Conservation (phyloP, 2,888 invertebrate species). For the Stictocephala bisonia region DNA sequence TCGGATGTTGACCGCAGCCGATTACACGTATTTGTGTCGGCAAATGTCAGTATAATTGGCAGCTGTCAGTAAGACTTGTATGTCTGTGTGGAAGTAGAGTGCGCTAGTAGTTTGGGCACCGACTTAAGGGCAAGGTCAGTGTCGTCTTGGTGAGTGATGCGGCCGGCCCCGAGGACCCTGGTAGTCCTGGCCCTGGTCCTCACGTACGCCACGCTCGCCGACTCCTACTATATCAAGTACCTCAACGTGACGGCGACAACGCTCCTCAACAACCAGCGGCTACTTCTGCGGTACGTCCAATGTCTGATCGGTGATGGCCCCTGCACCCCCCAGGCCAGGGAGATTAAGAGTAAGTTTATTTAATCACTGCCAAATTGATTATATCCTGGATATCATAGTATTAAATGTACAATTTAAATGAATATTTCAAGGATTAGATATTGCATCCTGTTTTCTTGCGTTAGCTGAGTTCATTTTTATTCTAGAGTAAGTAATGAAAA, state of each 20-base stretch:
- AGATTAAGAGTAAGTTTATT: slow-evolving; percentile 42
- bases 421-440: background rate
- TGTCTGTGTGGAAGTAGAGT: no score
- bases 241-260: slow-evolving; percentile 35
- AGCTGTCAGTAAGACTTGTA: no score
- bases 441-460: no score
- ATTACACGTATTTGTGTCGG: no score
- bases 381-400: background rate
- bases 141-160: background rate
- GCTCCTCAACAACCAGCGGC: slow-evolving; percentile 39
- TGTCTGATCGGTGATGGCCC: slow-evolving; percentile 42
- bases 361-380: background rate
- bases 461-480: no score
- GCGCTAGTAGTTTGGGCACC: no score
- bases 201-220: background rate
- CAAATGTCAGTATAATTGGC: no score
- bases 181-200: background rate
- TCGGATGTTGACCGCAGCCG: no score
- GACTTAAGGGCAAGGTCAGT: no score
- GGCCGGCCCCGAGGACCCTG: background rate
- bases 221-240: slow-evolving; percentile 32
- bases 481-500: no score
- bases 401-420: background rate
- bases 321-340: slow-evolving; percentile 47
- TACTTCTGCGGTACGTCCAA: slow-evolving; percentile 34